A percentile compares a stretch with the other conserved stretches of the same genome.
phyloP scores from a whole-genome alignment of 2,888 invertebrate genomes.

The Gisinianus flammeolus region DNA sequence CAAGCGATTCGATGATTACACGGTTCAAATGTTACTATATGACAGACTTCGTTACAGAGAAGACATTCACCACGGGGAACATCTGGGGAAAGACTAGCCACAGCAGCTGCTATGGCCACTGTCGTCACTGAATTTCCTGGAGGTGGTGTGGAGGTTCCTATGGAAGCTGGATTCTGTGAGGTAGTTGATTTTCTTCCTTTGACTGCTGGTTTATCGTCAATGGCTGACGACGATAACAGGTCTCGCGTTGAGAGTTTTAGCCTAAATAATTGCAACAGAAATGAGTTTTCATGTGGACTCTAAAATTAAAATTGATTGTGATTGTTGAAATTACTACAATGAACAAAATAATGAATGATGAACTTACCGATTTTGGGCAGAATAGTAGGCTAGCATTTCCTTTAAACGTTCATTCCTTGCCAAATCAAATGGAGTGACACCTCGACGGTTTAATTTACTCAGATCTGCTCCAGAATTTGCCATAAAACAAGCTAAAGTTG shows the following conservation, averaged over 20 bases:
- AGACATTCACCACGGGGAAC: constrained; percentile 67
- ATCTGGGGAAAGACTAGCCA: constrained; percentile 18
- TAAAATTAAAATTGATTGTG: too few relatives aligned
- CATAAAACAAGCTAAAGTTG: constrained; percentile 51
- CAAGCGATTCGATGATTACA: constrained; percentile 78
- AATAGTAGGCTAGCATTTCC: constrained; percentile 53
- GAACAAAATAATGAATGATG: too few relatives aligned
- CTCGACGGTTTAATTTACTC: constrained; percentile 51
- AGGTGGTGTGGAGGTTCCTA: neutral
- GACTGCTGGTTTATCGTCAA: too few relatives aligned
- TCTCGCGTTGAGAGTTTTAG: neutral
- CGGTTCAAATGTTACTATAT: constrained; percentile 73
- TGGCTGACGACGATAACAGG: neutral
- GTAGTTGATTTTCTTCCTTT: neutral
- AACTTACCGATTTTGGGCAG: constrained; percentile 51
- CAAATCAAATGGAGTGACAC: constrained; percentile 53
- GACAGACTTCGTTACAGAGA: constrained; percentile 74
- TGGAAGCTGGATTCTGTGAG: neutral
- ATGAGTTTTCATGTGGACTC: too few relatives aligned
- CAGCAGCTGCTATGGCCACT: constrained; percentile 1
- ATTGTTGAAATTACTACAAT: too few relatives aligned
- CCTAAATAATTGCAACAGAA: too few relatives aligned
- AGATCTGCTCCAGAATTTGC: constrained; percentile 53
- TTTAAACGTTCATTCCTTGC: constrained; percentile 53
- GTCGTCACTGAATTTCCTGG: neutral